Evolutionary conservation across 37 sponge, comb jelly and placozoan genomes (phyloP).

Genomic region (Ianthella basta): DNA sequence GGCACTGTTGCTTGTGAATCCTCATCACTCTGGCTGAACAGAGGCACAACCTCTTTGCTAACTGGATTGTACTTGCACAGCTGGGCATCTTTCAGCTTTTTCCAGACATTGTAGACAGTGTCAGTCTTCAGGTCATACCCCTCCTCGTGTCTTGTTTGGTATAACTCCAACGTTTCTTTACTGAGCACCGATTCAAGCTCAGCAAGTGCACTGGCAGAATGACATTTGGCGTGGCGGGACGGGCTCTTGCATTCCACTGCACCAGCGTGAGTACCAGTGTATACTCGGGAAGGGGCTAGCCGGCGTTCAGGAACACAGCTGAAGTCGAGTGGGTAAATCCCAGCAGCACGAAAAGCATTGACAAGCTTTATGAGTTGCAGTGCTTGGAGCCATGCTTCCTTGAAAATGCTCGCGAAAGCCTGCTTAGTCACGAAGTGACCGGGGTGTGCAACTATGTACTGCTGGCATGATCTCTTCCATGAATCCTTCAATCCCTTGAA

Average conservation of each 20-base stretch:
- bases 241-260: neutral
- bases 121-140: slow-evolving; percentile 7
- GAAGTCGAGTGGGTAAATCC: slow-evolving; percentile 3
- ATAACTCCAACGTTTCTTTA: neutral
- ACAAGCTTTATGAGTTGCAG: neutral
- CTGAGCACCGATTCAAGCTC: neutral
- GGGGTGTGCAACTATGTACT: neutral
- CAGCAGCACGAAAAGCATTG: slow-evolving; percentile 9
- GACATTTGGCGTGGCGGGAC: neutral
- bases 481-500: neutral
- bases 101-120: neutral
- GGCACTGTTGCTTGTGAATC: neutral
- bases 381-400: slow-evolving; percentile 10
- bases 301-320: neutral
- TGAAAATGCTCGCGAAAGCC: neutral
- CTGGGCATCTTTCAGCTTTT: neutral
- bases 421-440: neutral
- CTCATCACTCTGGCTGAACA: neutral
- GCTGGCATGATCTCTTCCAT: neutral
- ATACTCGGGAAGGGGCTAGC: neutral
- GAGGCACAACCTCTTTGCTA: neutral
- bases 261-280: neutral
- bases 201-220: too few relatives aligned
- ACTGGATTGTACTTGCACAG: neutral
- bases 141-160: neutral